Evolutionary conservation across 2,888 invertebrate species (phyloP).

Genomic region (Xylota segnis): DNA sequence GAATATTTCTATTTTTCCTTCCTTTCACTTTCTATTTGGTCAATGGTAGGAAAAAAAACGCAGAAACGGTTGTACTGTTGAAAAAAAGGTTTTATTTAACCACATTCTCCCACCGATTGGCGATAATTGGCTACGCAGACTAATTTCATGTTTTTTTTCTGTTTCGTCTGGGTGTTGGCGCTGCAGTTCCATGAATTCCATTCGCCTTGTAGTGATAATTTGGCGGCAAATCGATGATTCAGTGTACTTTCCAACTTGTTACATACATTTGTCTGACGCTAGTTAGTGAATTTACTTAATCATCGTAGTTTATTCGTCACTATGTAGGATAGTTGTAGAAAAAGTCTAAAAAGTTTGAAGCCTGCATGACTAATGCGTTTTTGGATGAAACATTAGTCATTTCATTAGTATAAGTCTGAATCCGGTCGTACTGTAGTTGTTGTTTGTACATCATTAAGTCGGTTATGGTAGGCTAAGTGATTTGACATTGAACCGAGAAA

Average conservation of each 20-base stretch:
- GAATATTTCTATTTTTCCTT: constrained; percentile 1
- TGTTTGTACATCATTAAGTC: too few relatives aligned
- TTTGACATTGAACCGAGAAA: too few relatives aligned
- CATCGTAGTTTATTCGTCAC: constrained; percentile 5
- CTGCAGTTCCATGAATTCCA: constrained; percentile 10
- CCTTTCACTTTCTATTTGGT: constrained; percentile 23
- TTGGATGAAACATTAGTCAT: too few relatives aligned
- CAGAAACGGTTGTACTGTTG: too few relatives aligned
- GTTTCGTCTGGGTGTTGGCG: constrained; percentile 4
- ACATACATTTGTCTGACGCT: background rate
- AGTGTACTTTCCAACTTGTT: background rate
- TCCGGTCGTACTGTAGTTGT: too few relatives aligned
- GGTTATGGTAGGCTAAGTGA: too few relatives aligned
- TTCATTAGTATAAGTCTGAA: too few relatives aligned
- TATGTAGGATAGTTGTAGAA: background rate
- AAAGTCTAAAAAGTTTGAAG: too few relatives aligned
- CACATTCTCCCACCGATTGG: background rate
- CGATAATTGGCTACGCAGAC: constrained; percentile 5
- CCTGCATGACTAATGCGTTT: too few relatives aligned
- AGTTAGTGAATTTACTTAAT: constrained; percentile 2
- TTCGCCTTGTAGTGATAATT: background rate
- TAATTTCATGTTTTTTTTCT: background rate
- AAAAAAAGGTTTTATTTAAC: constrained; percentile 15
- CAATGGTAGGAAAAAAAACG: background rate
- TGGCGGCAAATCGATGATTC: constrained; percentile 11